Percentiles rank a stretch among this genome's conserved stretches.
phyloP scores from a whole-genome alignment of 35 echinoderm and acorn worm genomes.

The Holothuria glaberrima region DNA sequence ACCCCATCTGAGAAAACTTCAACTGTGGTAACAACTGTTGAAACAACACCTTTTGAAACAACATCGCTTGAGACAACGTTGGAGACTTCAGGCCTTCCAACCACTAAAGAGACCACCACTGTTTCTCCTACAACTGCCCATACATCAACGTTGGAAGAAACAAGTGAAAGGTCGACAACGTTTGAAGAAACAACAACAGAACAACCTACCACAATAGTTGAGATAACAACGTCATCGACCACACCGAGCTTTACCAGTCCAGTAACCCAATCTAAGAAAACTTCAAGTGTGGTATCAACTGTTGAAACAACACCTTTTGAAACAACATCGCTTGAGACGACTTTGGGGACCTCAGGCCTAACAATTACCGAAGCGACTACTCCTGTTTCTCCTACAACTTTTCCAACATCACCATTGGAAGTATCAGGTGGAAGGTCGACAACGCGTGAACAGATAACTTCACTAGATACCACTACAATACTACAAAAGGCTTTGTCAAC shows the following conservation, averaged over 20 bases:
- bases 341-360: neutral
- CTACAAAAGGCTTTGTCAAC: no score
- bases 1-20: no score
- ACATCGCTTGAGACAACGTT: no score
- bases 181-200: neutral
- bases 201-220: neutral
- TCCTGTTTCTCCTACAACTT: neutral
- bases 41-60: no score
- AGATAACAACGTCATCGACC: neutral
- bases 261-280: neutral
- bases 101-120: no score
- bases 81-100: no score
- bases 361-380: neutral
- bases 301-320: neutral
- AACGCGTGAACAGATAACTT: neutral
- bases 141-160: no score
- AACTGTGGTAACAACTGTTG: no score
- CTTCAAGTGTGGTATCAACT: neutral
- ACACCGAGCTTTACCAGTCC: neutral
- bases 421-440: neutral
- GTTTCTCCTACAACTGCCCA: no score
- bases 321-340: conserved; percentile 13
- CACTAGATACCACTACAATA: neutral
- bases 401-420: neutral
- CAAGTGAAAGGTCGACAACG: no score